Evolutionary conservation across 2,797 vertebrate genomes (phyloP).

Genomic region (Galaxias olidus): DNA sequence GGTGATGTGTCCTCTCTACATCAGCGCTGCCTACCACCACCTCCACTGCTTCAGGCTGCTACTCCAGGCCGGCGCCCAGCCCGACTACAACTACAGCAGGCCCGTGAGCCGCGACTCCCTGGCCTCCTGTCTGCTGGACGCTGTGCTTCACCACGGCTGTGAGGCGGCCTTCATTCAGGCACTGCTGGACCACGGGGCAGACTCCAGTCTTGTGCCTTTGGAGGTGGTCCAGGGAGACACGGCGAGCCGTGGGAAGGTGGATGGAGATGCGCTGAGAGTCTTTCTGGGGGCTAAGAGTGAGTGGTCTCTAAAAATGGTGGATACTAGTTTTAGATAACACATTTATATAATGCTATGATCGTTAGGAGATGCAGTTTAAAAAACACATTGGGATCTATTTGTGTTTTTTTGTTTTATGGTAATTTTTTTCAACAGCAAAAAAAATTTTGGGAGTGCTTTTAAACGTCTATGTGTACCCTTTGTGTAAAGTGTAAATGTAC

Average conservation of each 20-base stretch:
- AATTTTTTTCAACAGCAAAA: too few relatives aligned
- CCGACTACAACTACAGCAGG: slow-evolving; percentile 90
- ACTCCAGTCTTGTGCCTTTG: slow-evolving; percentile 82
- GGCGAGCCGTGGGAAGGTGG: slow-evolving; percentile 79
- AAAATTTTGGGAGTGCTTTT: too few relatives aligned
- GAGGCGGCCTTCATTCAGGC: slow-evolving; percentile 83
- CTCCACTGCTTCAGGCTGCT: slow-evolving; percentile 88
- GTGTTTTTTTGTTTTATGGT: background rate
- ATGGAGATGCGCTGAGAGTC: slow-evolving; percentile 81
- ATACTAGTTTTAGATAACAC: too few relatives aligned
- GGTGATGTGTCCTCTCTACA: slow-evolving; percentile 91
- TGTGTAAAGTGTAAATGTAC: too few relatives aligned
- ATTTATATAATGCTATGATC: background rate
- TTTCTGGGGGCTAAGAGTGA: slow-evolving; percentile 87
- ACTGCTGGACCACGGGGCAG: slow-evolving; percentile 89
- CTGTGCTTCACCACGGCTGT: slow-evolving; percentile 89
- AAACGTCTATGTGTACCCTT: background rate
- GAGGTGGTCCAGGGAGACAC: slow-evolving; percentile 75
- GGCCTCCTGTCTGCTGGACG: slow-evolving; percentile 87
- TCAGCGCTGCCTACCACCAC: slow-evolving; percentile 93
- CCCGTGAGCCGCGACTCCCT: slow-evolving; percentile 82
- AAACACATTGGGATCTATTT: background rate
- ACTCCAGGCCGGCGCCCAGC: slow-evolving; percentile 89
- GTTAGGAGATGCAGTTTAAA: background rate
- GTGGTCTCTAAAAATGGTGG: slow-evolving; percentile 39